Evolutionary conservation across 2,797 vertebrate genomes (phyloP).

Genomic region (Leuciscus waleckii): DNA sequence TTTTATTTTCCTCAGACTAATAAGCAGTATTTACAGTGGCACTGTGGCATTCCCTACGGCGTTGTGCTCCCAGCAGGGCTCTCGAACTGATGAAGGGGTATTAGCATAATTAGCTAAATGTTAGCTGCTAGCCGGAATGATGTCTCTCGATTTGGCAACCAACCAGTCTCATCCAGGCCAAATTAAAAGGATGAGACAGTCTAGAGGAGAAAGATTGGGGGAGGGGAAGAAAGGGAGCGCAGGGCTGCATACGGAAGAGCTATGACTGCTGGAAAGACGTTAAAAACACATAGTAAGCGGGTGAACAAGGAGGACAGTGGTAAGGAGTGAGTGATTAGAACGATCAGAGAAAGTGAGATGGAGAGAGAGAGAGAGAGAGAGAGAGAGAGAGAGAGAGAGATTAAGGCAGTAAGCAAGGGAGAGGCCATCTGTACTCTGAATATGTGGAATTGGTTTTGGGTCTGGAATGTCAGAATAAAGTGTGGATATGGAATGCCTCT

Average conservation of each 20-base stretch:
- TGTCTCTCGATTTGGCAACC: slow-evolving; percentile 40
- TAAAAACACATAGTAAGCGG: not conserved
- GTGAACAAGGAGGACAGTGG: not conserved
- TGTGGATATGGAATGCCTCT: slow-evolving; percentile 35
- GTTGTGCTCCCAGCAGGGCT: slow-evolving; percentile 45
- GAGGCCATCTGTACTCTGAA: slow-evolving; percentile 31
- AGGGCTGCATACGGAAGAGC: not conserved
- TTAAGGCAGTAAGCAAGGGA: slow-evolving; percentile 13
- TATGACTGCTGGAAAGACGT: not conserved
- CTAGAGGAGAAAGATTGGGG: not conserved
- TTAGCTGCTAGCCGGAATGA: slow-evolving; percentile 77
- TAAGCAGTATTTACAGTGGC: slow-evolving; percentile 20
- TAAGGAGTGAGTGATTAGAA: slow-evolving; percentile 22
- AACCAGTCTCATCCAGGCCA: slow-evolving; percentile 28
- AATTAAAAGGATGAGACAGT: slow-evolving; percentile 8
- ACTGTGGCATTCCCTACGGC: slow-evolving; percentile 12
- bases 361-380: slow-evolving; percentile 2
- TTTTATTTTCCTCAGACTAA: not conserved
- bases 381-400: not conserved
- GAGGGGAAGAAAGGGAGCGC: not conserved
- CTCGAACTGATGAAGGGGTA: slow-evolving; percentile 73
- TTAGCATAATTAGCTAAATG: slow-evolving; percentile 84
- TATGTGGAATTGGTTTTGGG: slow-evolving; percentile 32
- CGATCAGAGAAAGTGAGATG: not conserved
- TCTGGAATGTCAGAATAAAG: slow-evolving; percentile 36